These are phyloP conservation scores for Drosophila pseudoananassae DNA, from an alignment of 1,140 invertebrate species.

Conservation along the genomic window DNA sequence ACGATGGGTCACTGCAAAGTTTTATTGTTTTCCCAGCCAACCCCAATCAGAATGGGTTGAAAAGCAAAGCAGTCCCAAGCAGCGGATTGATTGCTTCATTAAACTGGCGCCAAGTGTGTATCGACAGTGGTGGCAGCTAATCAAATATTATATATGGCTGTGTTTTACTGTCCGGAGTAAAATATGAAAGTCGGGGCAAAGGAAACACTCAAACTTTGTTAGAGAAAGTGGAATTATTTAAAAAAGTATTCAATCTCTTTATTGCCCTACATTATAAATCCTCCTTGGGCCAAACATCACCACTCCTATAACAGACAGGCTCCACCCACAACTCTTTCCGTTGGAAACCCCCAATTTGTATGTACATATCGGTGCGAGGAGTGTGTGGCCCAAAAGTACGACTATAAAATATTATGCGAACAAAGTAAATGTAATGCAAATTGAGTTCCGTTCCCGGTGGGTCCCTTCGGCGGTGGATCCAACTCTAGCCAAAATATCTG, in stretches of 20 bases:
- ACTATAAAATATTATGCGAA: conserved; percentile 72
- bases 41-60: conserved; percentile 32
- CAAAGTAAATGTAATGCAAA: conserved; percentile 75
- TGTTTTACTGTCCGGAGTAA: neutral
- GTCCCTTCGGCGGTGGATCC: conserved; percentile 24
- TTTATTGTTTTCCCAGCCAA: conserved; percentile 62
- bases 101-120: conserved; percentile 50
- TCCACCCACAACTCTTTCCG: conserved; percentile 6
- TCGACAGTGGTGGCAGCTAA: conserved; percentile 55
- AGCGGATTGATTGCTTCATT: conserved; percentile 53
- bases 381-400: neutral
- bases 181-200: neutral
- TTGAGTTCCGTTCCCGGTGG: conserved; percentile 55
- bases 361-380: neutral
- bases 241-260: neutral
- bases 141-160: conserved; percentile 57
- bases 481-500: conserved; percentile 54
- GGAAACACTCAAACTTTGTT: no score
- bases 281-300: no score
- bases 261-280: neutral
- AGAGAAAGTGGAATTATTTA: neutral
- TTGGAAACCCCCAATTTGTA: conserved; percentile 14
- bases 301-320: no score
- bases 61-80: neutral
- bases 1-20: conserved; percentile 74